Evolutionary conservation across 37 sponge, comb jelly and placozoan genomes (phyloP), one percentile per base, ranked within the genome.

Genomic region (Agelas oroides): DNA sequence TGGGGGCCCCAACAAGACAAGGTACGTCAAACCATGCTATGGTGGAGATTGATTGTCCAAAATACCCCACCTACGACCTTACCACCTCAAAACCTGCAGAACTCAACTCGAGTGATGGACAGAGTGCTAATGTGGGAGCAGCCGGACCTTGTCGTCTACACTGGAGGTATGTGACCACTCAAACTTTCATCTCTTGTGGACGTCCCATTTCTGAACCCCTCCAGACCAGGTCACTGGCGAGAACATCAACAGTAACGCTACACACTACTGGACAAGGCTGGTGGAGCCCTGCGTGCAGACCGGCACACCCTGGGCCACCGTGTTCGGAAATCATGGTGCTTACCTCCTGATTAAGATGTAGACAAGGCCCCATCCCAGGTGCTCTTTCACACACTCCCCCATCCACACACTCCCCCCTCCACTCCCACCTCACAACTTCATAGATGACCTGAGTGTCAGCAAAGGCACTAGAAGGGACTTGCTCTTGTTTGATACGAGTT

Each of bases 291-390:
- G 88, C 66, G 58, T 88, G 23, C 37, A 67, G 18, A 67, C 71
- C 5, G 46, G 46, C 38, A 88, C 88, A 12, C 76, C 57, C 27
- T 88, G 88, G 88, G 82, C 82, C 77, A 75, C 75, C n/a, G 82
- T 88, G 52, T 81, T 88, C 53, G 88, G 88, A 32, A 88, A 88
- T 66, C 88, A 88, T 65, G 88, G 82, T 78, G 81, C n/a, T n/a
- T n/a, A n/a, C n/a, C n/a, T n/a, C n/a, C n/a, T n/a, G n/a, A n/a
- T n/a, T n/a, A n/a, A n/a, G n/a, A n/a, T n/a, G n/a, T n/a, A n/a
- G n/a, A n/a, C n/a, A n/a, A n/a, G n/a, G n/a, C n/a, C n/a, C n/a
- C n/a, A n/a, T n/a, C n/a, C n/a, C n/a, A n/a, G n/a, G n/a, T n/a
- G n/a, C n/a, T n/a, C n/a, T n/a, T n/a, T n/a, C n/a, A n/a, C n/a